Base-by-base conservation (phyloP, 2,888 invertebrate genomes). In the Drosophila incognita region DNA sequence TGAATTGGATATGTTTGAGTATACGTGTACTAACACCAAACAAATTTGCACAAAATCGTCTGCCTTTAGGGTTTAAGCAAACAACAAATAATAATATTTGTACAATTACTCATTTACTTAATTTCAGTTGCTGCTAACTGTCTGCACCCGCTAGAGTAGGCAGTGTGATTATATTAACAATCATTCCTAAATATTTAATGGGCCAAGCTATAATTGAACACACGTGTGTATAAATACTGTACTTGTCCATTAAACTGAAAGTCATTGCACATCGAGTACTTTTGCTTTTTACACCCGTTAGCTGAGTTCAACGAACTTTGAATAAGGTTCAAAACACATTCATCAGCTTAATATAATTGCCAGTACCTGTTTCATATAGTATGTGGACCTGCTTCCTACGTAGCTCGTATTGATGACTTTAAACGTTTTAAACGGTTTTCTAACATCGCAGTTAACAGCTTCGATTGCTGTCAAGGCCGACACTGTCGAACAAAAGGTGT, bases 391-490 rank as follows among this genome's bases (percentile, higher is more conserved):
- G 21, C 7, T 21, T 8, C 46, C 15, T 4, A 46, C 46, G 7
- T 21, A 15, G 46, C 21, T 7, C 4, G 38, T 27, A 18, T 21
- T 2, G 15, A 51, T 51, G 49, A 51, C 56, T 42, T 33, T 0
- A 24, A 67, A 40, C 56, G 7, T 8, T 51, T 49, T 21, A 33
- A 33, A 0, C 18, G 15, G 18, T 29, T 48, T 61, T 68, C 51
- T 52, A 42, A 24, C 51, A 67, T 40, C 15, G 21, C 49, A 67
- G 18, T 35, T 27, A 42, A 42, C 49, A 51, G 68, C 24, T 57
- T 35, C 35, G 60, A 73, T 49, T 60, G 79, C 53, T 31, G 52
- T 67, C 79, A 76, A 76, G 79, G 76, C 57, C 78, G 58, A 40
- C 46, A 21, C 31, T 53, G 46, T 73, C 31, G 56, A 60, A 35